Conservation (phyloP, 2,888 invertebrate species). For the Lithosia quadra region DNA sequence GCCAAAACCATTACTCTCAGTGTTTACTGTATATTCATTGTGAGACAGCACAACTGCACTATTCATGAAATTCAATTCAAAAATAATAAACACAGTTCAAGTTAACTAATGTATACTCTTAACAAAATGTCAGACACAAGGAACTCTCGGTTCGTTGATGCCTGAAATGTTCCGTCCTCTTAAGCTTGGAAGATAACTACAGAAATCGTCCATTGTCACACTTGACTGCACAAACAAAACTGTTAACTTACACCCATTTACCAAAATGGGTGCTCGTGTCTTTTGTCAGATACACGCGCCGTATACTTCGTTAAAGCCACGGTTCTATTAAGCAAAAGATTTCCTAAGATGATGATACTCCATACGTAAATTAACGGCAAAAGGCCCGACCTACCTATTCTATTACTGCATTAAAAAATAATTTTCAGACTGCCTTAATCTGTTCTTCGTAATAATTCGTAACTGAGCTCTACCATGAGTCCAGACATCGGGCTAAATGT, state of each 20-base stretch:
- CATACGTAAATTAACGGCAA: background rate
- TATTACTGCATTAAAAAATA: background rate
- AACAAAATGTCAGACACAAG: conserved; percentile 18
- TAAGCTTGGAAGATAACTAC: conserved; percentile 28
- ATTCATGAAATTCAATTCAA: conserved; percentile 6
- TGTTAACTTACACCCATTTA: conserved; percentile 36
- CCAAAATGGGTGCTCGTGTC: conserved; percentile 33
- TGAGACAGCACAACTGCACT: background rate
- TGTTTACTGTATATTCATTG: conserved; percentile 3
- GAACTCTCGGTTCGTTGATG: conserved; percentile 14
- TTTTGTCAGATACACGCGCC: conserved; percentile 36
- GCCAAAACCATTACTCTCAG: background rate
- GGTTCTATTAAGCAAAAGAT: background rate
- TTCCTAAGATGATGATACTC: background rate
- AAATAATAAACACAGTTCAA: background rate
- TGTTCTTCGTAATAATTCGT: background rate
- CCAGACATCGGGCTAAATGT: background rate
- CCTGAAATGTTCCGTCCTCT: conserved; percentile 11
- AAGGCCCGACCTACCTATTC: no score
- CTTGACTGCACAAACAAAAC: conserved; percentile 32
- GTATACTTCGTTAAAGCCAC: conserved; percentile 26
- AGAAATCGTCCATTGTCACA: conserved; percentile 28
- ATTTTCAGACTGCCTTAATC: background rate
- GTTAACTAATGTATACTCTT: background rate
- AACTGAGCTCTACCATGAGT: background rate